Evolutionary conservation across 2,797 vertebrate genomes (phyloP).

Genomic region (Ispidina lecontei): DNA sequence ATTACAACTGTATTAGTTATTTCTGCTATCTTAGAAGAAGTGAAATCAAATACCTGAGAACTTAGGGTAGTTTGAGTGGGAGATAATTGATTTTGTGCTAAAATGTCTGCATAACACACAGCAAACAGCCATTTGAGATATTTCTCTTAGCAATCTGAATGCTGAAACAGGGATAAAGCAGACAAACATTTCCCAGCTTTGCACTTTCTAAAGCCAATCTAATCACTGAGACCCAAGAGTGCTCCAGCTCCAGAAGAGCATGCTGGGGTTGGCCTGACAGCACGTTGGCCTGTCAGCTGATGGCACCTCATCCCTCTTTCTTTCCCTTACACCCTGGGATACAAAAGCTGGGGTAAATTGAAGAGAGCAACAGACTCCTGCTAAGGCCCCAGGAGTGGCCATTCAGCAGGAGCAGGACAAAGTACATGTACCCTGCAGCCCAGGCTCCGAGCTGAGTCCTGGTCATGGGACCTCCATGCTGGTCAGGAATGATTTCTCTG

Average conservation of each 20-base stretch:
- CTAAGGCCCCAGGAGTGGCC: background rate
- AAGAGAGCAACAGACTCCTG: background rate
- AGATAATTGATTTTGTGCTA: background rate
- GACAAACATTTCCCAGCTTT: background rate
- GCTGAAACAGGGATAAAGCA: slow-evolving; percentile 5
- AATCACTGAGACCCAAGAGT: background rate
- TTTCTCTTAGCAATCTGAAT: background rate
- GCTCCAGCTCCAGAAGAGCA: background rate
- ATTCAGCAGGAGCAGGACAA: fast-evolving
- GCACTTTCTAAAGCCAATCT: background rate
- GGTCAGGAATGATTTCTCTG: background rate
- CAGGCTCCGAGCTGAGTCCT: background rate
- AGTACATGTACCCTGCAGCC: background rate
- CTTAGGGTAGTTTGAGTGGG: background rate
- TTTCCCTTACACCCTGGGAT: background rate
- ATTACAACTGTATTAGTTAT: background rate
- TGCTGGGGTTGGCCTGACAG: background rate
- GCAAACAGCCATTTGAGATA: background rate
- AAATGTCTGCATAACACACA: background rate
- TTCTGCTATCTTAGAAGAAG: background rate
- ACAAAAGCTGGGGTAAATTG: background rate
- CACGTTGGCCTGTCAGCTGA: background rate
- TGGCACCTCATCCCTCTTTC: background rate
- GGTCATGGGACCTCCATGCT: fast-evolving
- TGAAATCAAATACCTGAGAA: background rate